phyloP scores from a whole-genome alignment of 2,797 vertebrate genomes.

The Poeciliopsis turneri region DNA sequence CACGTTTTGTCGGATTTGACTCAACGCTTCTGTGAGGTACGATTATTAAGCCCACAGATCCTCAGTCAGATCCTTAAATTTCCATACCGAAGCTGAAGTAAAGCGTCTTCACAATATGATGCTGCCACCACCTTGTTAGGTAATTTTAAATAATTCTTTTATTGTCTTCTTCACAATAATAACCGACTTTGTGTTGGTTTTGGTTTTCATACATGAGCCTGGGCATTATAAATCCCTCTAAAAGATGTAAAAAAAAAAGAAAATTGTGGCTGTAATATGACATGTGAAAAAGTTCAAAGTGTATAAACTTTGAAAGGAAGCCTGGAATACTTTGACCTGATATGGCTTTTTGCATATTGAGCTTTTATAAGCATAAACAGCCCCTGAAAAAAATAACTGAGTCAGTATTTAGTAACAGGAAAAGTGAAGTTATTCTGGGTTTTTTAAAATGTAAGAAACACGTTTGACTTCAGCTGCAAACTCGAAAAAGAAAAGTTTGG shows the following conservation, averaged over 20 bases:
- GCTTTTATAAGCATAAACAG: neutral
- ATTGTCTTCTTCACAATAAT: neutral
- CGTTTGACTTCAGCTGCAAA: neutral
- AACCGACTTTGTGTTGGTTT: neutral
- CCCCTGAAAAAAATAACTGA: neutral
- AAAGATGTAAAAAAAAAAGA: neutral
- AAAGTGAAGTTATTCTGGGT: neutral
- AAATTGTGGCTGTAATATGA: neutral
- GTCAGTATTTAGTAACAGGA: neutral
- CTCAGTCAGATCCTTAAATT: neutral
- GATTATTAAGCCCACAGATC: neutral
- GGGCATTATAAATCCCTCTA: neutral
- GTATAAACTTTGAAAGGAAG: neutral
- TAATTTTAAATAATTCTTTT: neutral
- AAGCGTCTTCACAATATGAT: neutral
- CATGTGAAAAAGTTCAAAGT: neutral
- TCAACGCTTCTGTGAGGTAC: neutral
- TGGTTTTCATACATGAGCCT: neutral
- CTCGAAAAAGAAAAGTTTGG: conserved; percentile 8
- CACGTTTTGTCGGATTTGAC: neutral
- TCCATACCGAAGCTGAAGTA: neutral
- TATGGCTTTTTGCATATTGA: neutral
- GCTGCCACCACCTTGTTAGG: neutral
- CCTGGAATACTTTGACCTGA: neutral
- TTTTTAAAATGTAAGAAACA: neutral